A percentile compares a stretch with the other conserved stretches of the same genome.
Conservation (phyloP, 2,113 vertebrate genomes). For the Phylloscopus trochilus region DNA sequence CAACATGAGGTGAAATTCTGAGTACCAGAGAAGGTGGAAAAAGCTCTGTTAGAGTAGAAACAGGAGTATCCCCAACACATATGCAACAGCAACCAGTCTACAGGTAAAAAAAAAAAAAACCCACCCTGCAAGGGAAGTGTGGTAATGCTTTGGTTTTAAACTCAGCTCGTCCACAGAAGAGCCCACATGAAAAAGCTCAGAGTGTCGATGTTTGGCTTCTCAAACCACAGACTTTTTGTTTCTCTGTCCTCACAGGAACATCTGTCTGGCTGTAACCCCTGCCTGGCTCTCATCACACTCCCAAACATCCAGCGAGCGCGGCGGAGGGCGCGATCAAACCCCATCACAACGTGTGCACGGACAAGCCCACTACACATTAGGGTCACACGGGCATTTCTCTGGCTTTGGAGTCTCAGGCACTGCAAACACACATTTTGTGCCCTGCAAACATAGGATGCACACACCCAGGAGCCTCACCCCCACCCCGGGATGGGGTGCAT, state of each 20-base stretch:
- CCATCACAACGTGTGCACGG: accelerated
- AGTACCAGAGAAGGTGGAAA: not conserved
- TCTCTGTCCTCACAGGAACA: not conserved
- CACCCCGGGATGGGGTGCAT: not conserved
- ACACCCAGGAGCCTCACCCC: not conserved
- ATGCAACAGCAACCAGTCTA: not conserved
- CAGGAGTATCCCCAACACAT: accelerated
- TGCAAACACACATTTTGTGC: not conserved
- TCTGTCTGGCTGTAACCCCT: not conserved
- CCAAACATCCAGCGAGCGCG: accelerated
- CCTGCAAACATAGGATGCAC: not conserved
- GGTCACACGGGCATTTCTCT: not conserved
- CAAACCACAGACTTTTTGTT: not conserved
- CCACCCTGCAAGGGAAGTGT: accelerated
- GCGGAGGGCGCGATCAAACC: not conserved
- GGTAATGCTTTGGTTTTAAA: not conserved
- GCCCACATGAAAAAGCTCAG: not conserved
- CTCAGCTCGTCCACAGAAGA: not conserved
- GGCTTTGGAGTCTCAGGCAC: not conserved
- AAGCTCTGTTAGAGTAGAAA: not conserved
- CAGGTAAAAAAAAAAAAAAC: not conserved
- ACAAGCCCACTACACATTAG: not conserved
- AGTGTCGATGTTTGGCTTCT: not conserved
- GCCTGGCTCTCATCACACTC: not conserved
- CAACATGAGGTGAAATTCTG: not conserved